phyloP scores from a whole-genome alignment of 2,113 vertebrate genomes.

The Neopipo cinnamomea region DNA sequence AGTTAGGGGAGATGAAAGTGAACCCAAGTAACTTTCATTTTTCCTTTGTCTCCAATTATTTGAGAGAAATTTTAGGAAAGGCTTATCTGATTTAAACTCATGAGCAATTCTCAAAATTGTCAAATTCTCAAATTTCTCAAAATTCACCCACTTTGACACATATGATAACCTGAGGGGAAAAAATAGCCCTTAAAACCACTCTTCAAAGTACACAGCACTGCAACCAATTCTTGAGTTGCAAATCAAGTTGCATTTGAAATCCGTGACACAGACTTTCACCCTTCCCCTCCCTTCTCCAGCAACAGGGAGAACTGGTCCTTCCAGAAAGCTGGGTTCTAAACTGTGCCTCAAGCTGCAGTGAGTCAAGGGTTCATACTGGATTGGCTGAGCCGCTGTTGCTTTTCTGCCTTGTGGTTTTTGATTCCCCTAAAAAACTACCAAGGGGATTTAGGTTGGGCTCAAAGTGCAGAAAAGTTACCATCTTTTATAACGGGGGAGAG shows the following conservation, averaged over 20 bases:
- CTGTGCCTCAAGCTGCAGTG: not conserved
- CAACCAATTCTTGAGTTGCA: not conserved
- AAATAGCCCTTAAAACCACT: not conserved
- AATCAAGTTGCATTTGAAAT: not conserved
- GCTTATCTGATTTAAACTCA: not conserved
- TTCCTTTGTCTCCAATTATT: not conserved
- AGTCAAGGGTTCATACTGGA: constrained; percentile 1
- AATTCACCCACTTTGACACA: not conserved
- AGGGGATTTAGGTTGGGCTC: not conserved
- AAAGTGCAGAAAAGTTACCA: not conserved
- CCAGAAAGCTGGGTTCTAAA: constrained; percentile 2
- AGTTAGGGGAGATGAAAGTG: not conserved
- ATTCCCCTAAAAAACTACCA: not conserved
- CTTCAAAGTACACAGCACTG: not conserved
- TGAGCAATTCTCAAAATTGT: not conserved
- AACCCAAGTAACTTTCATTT: not conserved
- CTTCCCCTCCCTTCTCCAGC: not conserved
- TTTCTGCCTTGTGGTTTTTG: not conserved
- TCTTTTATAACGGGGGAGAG: not conserved
- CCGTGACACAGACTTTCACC: not conserved
- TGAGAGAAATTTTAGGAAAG: not conserved
- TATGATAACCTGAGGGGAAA: not conserved
- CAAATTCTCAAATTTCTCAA: not conserved
- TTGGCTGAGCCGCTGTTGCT: not conserved
- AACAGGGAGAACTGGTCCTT: constrained; percentile 37